These are phyloP conservation scores for Halcyon malimbica DNA, from an alignment of 2,113 vertebrate genomes.

Conservation along the genomic window DNA sequence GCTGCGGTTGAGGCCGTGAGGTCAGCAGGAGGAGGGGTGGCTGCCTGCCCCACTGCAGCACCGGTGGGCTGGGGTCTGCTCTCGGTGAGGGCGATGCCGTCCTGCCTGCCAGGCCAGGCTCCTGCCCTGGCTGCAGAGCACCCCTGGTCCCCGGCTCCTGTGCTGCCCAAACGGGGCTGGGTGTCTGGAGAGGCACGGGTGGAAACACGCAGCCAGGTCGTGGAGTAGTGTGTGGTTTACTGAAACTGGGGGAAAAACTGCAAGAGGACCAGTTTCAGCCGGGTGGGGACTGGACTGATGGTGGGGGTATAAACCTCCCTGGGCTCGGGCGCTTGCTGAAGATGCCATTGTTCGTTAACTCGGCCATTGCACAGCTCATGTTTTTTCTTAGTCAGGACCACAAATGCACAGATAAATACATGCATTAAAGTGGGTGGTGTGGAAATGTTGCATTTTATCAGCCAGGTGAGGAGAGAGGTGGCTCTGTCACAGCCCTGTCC, in stretches of 20 bases:
- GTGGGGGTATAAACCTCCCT: neutral
- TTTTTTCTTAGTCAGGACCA: neutral
- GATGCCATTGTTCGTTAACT: neutral
- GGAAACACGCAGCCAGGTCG: accelerated
- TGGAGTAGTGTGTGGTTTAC: neutral
- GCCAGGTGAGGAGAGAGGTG: neutral
- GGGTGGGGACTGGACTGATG: accelerated
- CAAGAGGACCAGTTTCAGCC: neutral
- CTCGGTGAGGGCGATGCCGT: accelerated
- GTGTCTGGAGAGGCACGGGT: neutral
- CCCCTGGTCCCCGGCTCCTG: accelerated
- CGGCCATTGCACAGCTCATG: accelerated
- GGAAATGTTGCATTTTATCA: neutral
- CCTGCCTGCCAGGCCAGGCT: neutral
- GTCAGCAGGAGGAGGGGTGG: neutral
- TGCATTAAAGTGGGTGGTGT: neutral
- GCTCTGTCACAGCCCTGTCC: neutral
- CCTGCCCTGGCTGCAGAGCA: neutral
- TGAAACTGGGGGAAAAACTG: neutral
- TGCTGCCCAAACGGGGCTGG: accelerated
- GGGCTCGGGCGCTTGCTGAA: neutral
- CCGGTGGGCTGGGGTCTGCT: neutral
- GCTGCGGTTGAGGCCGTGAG: neutral
- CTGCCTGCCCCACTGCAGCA: accelerated
- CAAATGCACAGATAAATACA: neutral